phyloP scores from a whole-genome alignment of 2,113 vertebrate genomes.

The Lonchura striata region DNA sequence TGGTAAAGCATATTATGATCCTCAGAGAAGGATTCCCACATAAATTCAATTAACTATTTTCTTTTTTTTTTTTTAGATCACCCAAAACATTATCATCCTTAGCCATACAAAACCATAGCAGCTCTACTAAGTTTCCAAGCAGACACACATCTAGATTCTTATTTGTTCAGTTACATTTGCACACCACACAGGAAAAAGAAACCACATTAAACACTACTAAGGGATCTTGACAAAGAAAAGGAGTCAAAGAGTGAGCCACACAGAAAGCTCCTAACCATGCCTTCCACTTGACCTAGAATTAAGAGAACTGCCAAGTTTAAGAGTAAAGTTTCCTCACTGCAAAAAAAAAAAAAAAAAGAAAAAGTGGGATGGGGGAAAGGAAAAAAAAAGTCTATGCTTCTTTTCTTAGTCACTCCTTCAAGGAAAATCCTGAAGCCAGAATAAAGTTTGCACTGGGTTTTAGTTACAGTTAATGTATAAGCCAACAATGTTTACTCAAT shows the following conservation, averaged over 20 bases:
- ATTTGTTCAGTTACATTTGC: neutral
- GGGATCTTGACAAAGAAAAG: neutral
- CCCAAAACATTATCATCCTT: neutral
- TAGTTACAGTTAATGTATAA: constrained; percentile 71
- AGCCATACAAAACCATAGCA: neutral
- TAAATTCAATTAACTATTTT: neutral
- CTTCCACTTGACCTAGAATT: constrained; percentile 52
- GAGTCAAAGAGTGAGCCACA: neutral
- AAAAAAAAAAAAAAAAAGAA: neutral
- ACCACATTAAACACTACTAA: neutral
- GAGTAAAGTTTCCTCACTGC: neutral
- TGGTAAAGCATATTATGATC: neutral
- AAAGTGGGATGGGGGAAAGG: rapidly evolving
- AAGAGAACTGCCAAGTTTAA: constrained; percentile 36
- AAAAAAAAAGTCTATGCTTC: neutral
- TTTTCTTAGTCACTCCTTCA: constrained; percentile 46
- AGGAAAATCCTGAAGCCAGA: constrained; percentile 58
- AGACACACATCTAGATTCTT: neutral
- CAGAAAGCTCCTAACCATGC: neutral
- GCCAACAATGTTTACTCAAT: constrained; percentile 63
- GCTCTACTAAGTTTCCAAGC: neutral
- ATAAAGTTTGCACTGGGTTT: constrained; percentile 63
- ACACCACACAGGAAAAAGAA: neutral
- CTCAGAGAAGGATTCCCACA: neutral
- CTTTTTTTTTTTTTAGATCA: neutral